Evolutionary conservation across 2,888 invertebrate species (phyloP), one percentile per base, ranked within the genome.

Genomic region (Mactromeris polynyma): DNA sequence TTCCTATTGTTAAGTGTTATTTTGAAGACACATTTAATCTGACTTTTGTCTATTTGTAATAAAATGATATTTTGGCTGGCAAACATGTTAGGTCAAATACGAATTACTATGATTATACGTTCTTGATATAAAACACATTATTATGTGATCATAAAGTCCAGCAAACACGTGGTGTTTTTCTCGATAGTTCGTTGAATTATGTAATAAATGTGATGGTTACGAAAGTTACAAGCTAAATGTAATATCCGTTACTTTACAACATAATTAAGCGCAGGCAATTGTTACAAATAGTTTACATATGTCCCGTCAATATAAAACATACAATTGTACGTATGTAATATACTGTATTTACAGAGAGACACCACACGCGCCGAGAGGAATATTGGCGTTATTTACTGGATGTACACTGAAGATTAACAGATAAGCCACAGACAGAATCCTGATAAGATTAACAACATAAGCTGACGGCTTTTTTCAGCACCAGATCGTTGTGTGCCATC

Each of bases 231-330:
- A 26, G 26, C 58, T 26, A 64, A 64, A 26, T 26, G 58, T 64
- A 64, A 64, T 64, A 64, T 64, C 58, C 58, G 58, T 64, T 64
- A 64, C 58, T 0, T 64, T 26, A 64, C 58, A 26, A 64, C 58
- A 26, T 64, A 26, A 26, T 64, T 64, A 26, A 64, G 58, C 58
- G 26, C 1, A n/a, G 58, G 26, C n/a, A 64, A 64, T 64, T 64
- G 58, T 64, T 64, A 64, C 58, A 64, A 64, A 64, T 64, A 64
- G 58, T 64, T 64, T 64, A n/a, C 58, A 64, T 64, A 64, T 64
- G 58, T 64, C 58, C 26, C 58, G 58, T 26, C 26, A 64, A 64
- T 64, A 64, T 64, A n/a, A 64, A 26, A 64, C 26, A 26, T 6
- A 64, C n/a, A 64, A 64, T 21, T n/a, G 58, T 64, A 64, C 26